Evolutionary conservation across 1,140 invertebrate species (phyloP), one percentile per base, ranked within the genome.

Genomic region (Heliconius melpomene): DNA sequence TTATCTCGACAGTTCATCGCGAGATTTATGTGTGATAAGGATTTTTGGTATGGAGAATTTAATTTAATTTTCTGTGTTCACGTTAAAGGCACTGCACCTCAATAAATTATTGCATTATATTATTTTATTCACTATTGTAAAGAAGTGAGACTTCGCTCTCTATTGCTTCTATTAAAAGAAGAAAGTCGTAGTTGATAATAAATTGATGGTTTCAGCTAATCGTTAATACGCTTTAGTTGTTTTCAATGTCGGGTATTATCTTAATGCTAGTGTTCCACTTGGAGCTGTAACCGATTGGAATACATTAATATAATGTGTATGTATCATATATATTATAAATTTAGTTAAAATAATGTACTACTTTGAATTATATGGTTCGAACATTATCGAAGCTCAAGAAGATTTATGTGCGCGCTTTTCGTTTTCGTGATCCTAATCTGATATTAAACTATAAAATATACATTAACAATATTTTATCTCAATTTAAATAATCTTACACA

Each of bases 21-120:
- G 57, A 84, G 83, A 84, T 82, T 82, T 82, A 84, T 82, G 83
- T 60, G 77, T 71, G 54, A 29, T 54, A 78, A 79, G 79, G 79
- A 82, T 79, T 78, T 46, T 81, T 70, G 66, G 26, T n/a, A 77
- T 70, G 60, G 60, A 77, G 71, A 77, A 81, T 77, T 80, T 66
- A 66, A 66, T 66, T 66, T 66, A 66, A 66, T 66, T 66, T 66
- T 66, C 60, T 29, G 26, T 66, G 9, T 66, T 66, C 60, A 29
- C 13, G n/a, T 66, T 66, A 66, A 23, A 29, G 60, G 23, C n/a
- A 26, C 8, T 8, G 54, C 11, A 13, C 8, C 9, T 66, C 11
- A 66, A 66, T 66, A 66, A 29, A 66, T 23, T 66, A 66, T 9
- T 66, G 29, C 0, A 1, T 26, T 16, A 8, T 66, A 29, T 29